Evolutionary conservation across 2,113 vertebrate species (phyloP).

Genomic region (Eretmodus cyanostictus): DNA sequence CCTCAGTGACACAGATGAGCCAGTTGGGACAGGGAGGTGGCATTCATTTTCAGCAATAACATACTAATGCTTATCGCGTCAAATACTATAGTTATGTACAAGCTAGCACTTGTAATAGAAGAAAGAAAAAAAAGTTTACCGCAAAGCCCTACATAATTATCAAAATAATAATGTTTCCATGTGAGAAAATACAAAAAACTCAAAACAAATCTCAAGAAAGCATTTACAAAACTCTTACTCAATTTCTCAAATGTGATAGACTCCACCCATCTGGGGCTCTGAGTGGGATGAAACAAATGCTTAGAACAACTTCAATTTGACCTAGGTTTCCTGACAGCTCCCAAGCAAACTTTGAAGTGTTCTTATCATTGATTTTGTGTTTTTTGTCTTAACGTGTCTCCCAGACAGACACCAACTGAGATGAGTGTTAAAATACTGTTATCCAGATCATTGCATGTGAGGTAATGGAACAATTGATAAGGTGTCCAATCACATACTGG

Average conservation of each 20-base stretch:
- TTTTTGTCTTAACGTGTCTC: slow-evolving; percentile 3
- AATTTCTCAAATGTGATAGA: background rate
- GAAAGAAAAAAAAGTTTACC: background rate
- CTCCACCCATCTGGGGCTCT: background rate
- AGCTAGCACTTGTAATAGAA: background rate
- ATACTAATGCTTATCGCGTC: background rate
- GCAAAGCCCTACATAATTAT: background rate
- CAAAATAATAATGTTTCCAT: background rate
- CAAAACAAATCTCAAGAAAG: background rate
- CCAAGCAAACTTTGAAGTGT: slow-evolving; percentile 45
- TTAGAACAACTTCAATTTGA: slow-evolving; percentile 5
- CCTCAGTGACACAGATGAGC: slow-evolving; percentile 25
- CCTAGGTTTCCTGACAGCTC: slow-evolving; percentile 8
- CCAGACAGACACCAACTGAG: slow-evolving; percentile 16
- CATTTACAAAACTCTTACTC: background rate
- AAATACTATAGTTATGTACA: background rate
- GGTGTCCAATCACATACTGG: background rate
- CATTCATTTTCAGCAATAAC: background rate
- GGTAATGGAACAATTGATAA: slow-evolving; percentile 54
- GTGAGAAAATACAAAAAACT: background rate
- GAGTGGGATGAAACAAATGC: slow-evolving; percentile 13
- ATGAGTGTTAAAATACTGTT: slow-evolving; percentile 53
- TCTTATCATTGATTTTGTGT: slow-evolving; percentile 39
- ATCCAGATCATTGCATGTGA: slow-evolving; percentile 52
- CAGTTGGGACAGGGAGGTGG: background rate